Evolutionary conservation across 2,888 invertebrate species (phyloP), one percentile per base, ranked within the genome.

Genomic region (Incurvaria masculella): DNA sequence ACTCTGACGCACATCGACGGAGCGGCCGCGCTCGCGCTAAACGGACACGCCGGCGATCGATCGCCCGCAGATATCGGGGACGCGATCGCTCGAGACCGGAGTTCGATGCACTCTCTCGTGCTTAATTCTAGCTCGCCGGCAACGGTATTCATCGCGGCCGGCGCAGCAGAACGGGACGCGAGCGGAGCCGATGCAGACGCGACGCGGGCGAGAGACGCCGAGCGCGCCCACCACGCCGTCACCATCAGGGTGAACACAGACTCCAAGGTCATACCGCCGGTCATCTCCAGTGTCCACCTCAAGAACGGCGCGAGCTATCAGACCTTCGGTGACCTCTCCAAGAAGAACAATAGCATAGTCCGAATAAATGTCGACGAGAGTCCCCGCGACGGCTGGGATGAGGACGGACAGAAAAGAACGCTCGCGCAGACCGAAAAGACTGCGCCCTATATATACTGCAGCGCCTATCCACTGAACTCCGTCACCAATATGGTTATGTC

Each of bases 231-330:
- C 65, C 86, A 87, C 72, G 85, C 87, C 59, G 87, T 87, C 54
- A 87, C 86, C 57, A 87, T 87, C 62, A 80, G 82, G 64, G 87
- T 88, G 65, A 85, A 84, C 66, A 84, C 86, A 16, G 80, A 81
- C 55, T 78, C 80, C 44, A 80, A 75, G 59, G 75, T 74, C 1
- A 75, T 72, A 59, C 72, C 69, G 18, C 76, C 73, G 19, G 74
- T 72, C 62, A 76, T 75, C 56, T 76, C 78, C 8, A 78, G 78
- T 55, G 78, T 78, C 2, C 78, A 78, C 52, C 69, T 75, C 49
- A 73, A 78, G 59, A 75, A 79, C 56, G 72, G 76, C 59, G 63
- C 68, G n/a, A 69, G 73, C 51, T 73, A 71, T 40, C 75, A 75
- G 47, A 60, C 65, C 2, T 72, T 70, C 59, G 68, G 64, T 57